Percentiles rank a stretch among this genome's conserved stretches.
Evolutionary conservation across 2,888 invertebrate species (phyloP).

Genomic region (Heliconius charithonia): DNA sequence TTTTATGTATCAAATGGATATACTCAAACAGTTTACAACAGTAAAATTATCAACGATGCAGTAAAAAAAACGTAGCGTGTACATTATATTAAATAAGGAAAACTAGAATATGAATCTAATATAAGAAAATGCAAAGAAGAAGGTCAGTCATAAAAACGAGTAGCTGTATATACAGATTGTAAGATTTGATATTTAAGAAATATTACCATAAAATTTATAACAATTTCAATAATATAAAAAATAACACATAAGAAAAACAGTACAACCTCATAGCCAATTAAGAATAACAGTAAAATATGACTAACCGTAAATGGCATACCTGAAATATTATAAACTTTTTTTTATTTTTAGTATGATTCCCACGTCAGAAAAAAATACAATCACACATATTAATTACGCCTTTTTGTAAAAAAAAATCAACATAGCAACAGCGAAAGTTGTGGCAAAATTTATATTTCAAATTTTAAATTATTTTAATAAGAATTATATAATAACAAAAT

Average conservation of each 20-base stretch:
- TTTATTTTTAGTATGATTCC: background rate
- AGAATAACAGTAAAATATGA: conserved; percentile 20
- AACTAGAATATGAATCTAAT: background rate
- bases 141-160: conserved; percentile 21
- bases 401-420: background rate
- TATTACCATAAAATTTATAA: background rate
- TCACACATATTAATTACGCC: background rate
- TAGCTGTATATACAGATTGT: conserved; percentile 17
- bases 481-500: too few species aligned
- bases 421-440: background rate
- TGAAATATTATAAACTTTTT: background rate
- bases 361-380: background rate
- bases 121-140: background rate
- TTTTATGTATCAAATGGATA: background rate
- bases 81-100: background rate
- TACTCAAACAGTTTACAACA: background rate
- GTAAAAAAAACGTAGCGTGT: background rate
- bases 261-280: conserved; percentile 33
- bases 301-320: background rate
- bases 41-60: background rate
- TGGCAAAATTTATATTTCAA: background rate
- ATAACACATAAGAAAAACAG: conserved; percentile 18
- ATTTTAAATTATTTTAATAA: background rate
- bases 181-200: background rate
- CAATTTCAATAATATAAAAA: background rate